Conservation (phyloP, 2,888 invertebrate species). For the Yponomeuta plumbellus region DNA sequence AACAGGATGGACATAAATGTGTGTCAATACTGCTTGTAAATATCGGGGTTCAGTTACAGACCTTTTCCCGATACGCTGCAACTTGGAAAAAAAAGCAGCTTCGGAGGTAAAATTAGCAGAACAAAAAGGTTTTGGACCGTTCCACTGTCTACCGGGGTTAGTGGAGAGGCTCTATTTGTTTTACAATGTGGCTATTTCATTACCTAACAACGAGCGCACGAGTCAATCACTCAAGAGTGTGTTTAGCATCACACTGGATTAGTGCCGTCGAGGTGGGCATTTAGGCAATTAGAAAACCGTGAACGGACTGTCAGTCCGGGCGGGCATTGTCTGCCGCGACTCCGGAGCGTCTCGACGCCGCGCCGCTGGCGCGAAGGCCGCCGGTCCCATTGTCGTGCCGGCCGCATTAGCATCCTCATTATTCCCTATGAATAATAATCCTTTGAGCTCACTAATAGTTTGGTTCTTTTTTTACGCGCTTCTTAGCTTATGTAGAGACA, state of each 20-base stretch:
- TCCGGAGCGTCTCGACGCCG: neutral
- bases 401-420: constrained; percentile 55
- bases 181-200: neutral
- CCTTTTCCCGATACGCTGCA: neutral
- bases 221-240: constrained; percentile 59
- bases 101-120: neutral
- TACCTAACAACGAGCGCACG: constrained; percentile 8
- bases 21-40: constrained; percentile 2
- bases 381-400: constrained; percentile 49
- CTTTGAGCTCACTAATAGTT: constrained; percentile 11
- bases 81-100: neutral
- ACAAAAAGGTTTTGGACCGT: neutral
- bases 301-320: constrained; percentile 66
- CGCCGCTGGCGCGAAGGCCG: constrained; percentile 54
- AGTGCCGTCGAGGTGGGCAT: constrained; percentile 53
- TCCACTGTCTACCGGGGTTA: neutral
- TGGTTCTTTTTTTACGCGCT: constrained; percentile 6
- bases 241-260: constrained; percentile 52
- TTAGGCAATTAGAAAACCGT: constrained; percentile 65
- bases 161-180: constrained; percentile 9
- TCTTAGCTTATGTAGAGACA: neutral
- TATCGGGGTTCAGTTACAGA: neutral
- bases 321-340: constrained; percentile 40
- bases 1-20: constrained; percentile 2
- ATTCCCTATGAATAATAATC: constrained; percentile 5